phyloP scores from a whole-genome alignment of 2,113 vertebrate genomes.

The Falco punctatus region DNA sequence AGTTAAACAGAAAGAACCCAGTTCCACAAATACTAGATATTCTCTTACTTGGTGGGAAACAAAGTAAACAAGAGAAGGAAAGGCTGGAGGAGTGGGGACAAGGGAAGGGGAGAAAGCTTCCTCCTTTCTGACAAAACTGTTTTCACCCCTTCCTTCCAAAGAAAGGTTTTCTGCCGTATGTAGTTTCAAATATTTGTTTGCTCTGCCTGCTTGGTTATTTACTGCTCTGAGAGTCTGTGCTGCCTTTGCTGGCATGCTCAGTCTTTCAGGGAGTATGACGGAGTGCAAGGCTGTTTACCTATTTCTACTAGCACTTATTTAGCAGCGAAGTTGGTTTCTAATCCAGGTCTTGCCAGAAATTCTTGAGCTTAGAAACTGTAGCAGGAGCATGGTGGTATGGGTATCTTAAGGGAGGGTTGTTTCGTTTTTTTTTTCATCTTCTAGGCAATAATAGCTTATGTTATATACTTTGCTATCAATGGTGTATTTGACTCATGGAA shows the following conservation, averaged over 20 bases:
- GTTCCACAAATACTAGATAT: conserved; percentile 49
- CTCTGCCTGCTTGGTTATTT: conserved; percentile 12
- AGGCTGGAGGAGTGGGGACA: conserved; percentile 4
- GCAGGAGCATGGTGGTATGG: background rate
- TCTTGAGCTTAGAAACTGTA: background rate
- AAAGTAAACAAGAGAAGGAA: conserved; percentile 47
- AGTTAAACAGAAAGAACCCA: conserved; percentile 49
- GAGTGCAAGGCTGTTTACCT: conserved; percentile 16
- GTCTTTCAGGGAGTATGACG: background rate
- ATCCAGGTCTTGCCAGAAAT: background rate
- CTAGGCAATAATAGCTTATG: background rate
- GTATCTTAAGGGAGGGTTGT: background rate
- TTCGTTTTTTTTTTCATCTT: background rate
- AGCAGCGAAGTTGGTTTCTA: background rate
- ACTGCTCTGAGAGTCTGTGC: conserved; percentile 33
- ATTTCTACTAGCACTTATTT: conserved; percentile 30
- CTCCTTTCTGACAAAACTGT: background rate
- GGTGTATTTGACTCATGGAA: background rate
- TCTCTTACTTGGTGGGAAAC: conserved; percentile 21
- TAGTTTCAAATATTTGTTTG: conserved; percentile 49
- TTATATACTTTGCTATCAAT: background rate
- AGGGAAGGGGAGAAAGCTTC: conserved; percentile 10
- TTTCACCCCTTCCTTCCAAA: conserved; percentile 5
- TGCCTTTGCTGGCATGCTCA: conserved; percentile 27
- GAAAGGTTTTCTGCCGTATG: background rate